Percentiles rank a stretch among this genome's conserved stretches.
Evolutionary conservation across 1,140 invertebrate species (phyloP).

Genomic region (Leptopilina boulardi): DNA sequence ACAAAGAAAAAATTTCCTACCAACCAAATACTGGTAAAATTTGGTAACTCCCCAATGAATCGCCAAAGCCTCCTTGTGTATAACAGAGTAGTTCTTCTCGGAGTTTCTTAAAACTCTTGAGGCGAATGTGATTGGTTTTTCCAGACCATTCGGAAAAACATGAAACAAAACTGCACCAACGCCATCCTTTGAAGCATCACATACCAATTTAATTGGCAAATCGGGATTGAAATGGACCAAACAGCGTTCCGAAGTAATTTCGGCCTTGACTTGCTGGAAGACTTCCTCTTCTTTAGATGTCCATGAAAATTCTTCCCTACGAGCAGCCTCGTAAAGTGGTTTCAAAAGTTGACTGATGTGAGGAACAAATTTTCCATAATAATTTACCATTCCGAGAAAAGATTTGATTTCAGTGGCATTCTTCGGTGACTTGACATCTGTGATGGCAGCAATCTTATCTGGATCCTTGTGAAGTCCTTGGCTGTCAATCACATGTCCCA

Average conservation of each 20-base stretch:
- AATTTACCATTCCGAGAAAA: constrained; percentile 38
- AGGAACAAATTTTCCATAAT: constrained; percentile 35
- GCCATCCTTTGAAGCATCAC: constrained; percentile 58
- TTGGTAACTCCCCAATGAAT: constrained; percentile 75
- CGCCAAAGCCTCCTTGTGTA: constrained; percentile 76
- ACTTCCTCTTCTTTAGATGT: constrained; percentile 57
- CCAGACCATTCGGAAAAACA: constrained; percentile 52
- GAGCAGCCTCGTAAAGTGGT: neutral
- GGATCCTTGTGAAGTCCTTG: constrained; percentile 25
- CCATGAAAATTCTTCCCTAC: constrained; percentile 21
- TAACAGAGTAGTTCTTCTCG: constrained; percentile 74
- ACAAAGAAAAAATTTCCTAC: constrained; percentile 64
- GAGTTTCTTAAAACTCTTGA: constrained; percentile 68
- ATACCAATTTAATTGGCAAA: constrained; percentile 52
- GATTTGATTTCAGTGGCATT: constrained; percentile 1
- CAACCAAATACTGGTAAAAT: constrained; percentile 75
- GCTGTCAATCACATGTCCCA: constrained; percentile 30
- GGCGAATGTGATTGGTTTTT: constrained; percentile 69
- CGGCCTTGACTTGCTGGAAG: constrained; percentile 59
- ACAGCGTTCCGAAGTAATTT: constrained; percentile 54
- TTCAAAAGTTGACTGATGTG: constrained; percentile 2
- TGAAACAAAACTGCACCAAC: constrained; percentile 51
- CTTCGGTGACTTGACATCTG: neutral
- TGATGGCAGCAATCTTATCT: constrained; percentile 16
- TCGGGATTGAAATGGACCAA: constrained; percentile 62